Evolutionary conservation across 2,113 vertebrate species (phyloP).

Genomic region (Tor tambroides): DNA sequence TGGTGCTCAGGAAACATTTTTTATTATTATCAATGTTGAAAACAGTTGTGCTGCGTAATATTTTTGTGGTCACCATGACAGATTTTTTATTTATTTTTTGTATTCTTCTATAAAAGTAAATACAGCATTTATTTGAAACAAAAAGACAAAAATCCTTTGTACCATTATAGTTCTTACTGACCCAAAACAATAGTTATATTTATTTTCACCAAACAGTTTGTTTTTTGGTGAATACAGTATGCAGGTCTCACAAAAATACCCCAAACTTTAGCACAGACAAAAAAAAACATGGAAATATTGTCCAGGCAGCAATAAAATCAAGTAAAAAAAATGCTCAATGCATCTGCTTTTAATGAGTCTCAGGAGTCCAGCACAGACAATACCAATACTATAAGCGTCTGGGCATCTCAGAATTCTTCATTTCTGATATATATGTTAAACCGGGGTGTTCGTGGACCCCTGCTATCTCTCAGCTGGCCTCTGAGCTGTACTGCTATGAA

Average conservation of each 20-base stretch:
- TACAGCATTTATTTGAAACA: neutral
- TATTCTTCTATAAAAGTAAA: neutral
- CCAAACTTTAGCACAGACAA: no score
- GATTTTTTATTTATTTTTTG: no score
- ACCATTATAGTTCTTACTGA: no score
- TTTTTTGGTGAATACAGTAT: no score
- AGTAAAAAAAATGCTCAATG: neutral
- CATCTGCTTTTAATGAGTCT: neutral
- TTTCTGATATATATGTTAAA: conserved; percentile 10
- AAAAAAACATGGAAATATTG: neutral
- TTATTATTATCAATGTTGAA: neutral
- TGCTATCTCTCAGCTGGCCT: conserved; percentile 2
- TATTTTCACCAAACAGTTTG: no score
- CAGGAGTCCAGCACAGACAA: neutral
- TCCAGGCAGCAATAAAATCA: neutral
- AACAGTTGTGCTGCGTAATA: neutral
- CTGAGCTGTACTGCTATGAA: neutral
- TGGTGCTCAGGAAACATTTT: no score
- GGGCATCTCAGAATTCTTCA: neutral
- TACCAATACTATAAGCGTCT: neutral
- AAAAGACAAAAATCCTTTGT: no score
- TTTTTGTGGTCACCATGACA: neutral
- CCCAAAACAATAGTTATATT: no score
- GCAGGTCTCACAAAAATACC: no score
- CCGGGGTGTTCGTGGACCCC: neutral